Evolutionary conservation across 2,888 invertebrate genomes (phyloP).

Genomic region (Hemicrepidius hirtus): DNA sequence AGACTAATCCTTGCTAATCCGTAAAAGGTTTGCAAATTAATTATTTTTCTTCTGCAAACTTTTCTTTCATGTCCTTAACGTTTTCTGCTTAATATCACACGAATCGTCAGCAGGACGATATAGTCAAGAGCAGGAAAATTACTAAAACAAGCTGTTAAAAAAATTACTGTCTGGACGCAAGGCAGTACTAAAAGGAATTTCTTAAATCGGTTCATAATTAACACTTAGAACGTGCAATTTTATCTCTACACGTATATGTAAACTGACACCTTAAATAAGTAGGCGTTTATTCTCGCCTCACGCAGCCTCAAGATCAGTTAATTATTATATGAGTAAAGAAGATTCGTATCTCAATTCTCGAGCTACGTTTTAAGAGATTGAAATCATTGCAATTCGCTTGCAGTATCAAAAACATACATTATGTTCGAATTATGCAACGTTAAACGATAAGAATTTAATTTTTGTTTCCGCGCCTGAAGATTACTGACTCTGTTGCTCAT

Average conservation of each 20-base stretch:
- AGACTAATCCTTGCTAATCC: not conserved
- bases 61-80: too few species aligned
- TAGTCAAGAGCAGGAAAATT: too few species aligned
- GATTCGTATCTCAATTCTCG: constrained; percentile 6
- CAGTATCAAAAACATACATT: too few species aligned
- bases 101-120: too few species aligned
- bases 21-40: too few species aligned
- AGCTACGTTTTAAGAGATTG: constrained; percentile 11
- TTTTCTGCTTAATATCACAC: too few species aligned
- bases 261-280: constrained; percentile 37
- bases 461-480: too few species aligned
- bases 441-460: too few species aligned
- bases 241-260: constrained; percentile 24
- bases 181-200: not conserved
- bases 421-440: too few species aligned
- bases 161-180: not conserved
- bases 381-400: not conserved
- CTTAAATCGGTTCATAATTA: constrained; percentile 26
- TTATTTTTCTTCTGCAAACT: too few species aligned
- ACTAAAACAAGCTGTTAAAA: not conserved
- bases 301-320: constrained; percentile 22
- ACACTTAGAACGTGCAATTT: constrained; percentile 25
- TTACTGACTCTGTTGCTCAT: too few species aligned
- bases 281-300: constrained; percentile 28
- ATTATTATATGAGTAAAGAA: constrained; percentile 25